These are phyloP conservation scores for Spea multiplicata DNA, from an alignment of 2,113 vertebrate species.

Conservation along the genomic window DNA sequence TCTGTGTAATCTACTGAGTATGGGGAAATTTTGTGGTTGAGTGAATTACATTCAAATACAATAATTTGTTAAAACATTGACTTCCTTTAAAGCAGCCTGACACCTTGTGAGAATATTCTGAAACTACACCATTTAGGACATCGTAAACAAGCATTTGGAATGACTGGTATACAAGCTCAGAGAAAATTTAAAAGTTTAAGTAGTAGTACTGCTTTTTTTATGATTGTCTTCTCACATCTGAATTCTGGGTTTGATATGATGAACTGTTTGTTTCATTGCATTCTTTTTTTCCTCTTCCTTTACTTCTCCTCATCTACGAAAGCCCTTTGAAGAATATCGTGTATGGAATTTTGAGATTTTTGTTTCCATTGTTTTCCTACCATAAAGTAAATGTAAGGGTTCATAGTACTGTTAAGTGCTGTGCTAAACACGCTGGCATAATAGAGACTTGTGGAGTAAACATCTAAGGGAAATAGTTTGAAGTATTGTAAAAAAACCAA, in stretches of 20 bases:
- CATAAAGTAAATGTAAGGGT: constrained; percentile 41
- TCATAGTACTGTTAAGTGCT: constrained; percentile 45
- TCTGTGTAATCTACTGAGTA: too few relatives aligned
- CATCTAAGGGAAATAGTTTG: neutral
- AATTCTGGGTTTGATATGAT: neutral
- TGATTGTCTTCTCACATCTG: too few relatives aligned
- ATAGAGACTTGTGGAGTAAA: neutral
- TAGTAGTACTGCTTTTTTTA: too few relatives aligned
- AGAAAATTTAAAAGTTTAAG: too few relatives aligned
- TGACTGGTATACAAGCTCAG: too few relatives aligned
- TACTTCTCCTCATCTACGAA: constrained; percentile 33
- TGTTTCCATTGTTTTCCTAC: constrained; percentile 23
- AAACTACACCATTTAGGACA: too few relatives aligned
- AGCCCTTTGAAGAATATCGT: constrained; percentile 47
- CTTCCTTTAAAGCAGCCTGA: too few relatives aligned
- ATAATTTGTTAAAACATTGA: too few relatives aligned
- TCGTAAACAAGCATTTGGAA: too few relatives aligned
- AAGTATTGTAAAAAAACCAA: constrained; percentile 41
- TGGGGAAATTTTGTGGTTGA: too few relatives aligned
- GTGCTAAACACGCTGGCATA: constrained; percentile 31
- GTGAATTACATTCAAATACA: too few relatives aligned
- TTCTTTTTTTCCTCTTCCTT: neutral
- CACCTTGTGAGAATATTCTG: too few relatives aligned
- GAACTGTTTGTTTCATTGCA: neutral
- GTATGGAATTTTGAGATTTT: neutral